phyloP scores from a whole-genome alignment of 2,888 invertebrate species.

The Osmoderma eremita region DNA sequence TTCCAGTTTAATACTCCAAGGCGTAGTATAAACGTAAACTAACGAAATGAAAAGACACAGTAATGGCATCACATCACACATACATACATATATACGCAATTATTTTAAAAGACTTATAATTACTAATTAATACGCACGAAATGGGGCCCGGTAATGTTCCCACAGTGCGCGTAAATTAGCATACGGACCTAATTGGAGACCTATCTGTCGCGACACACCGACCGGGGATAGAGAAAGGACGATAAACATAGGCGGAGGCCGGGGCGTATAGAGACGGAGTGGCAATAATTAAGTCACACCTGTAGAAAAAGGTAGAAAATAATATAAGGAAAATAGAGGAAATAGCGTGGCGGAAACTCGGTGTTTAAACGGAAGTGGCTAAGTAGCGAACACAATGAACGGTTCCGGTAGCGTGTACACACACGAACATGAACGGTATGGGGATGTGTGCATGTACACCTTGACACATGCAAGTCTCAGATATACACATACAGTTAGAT shows the following conservation, averaged over 20 bases:
- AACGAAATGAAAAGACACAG: too few species aligned
- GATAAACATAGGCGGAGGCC: conserved; percentile 22
- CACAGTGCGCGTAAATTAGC: conserved; percentile 20
- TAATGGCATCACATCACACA: too few species aligned
- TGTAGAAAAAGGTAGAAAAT: conserved; percentile 50
- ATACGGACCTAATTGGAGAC: conserved; percentile 29
- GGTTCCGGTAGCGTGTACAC: conserved; percentile 63
- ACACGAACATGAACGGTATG: not conserved
- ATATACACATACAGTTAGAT: too few species aligned
- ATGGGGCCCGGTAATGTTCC: conserved; percentile 24
- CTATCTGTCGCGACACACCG: conserved; percentile 10
- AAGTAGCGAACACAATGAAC: conserved; percentile 64
- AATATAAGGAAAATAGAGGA: conserved; percentile 61
- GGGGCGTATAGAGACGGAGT: conserved; percentile 14
- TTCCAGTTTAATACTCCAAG: too few species aligned
- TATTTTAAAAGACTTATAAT: conserved; percentile 13
- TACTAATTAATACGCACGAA: conserved; percentile 32
- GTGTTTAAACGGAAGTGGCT: conserved; percentile 63
- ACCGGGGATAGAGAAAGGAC: conserved; percentile 13
- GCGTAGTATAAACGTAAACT: too few species aligned
- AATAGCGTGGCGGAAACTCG: conserved; percentile 62
- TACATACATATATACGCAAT: conserved; percentile 6
- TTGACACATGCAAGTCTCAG: too few species aligned
- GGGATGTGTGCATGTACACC: too few species aligned
- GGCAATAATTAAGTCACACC: conserved; percentile 54